Conservation (phyloP, 2,113 vertebrate species). For the Carassius gibelio region DNA sequence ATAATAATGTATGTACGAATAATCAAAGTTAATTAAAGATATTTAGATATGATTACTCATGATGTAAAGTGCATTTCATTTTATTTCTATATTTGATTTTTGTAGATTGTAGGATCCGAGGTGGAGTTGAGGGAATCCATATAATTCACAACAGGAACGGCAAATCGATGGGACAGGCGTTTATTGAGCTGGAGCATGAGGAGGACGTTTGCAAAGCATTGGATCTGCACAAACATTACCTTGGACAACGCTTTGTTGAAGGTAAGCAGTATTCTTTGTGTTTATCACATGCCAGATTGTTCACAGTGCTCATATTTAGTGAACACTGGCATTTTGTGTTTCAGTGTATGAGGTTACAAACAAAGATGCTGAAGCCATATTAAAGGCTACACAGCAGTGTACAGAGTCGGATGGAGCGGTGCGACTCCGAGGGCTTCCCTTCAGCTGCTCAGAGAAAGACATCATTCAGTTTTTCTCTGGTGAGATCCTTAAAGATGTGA, state of each 20-base stretch:
- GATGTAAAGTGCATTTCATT: neutral
- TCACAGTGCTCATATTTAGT: too few relatives aligned
- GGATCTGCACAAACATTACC: constrained; percentile 87
- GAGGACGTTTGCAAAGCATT: constrained; percentile 87
- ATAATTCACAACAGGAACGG: constrained; percentile 81
- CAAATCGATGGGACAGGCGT: constrained; percentile 83
- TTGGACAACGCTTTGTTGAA: constrained; percentile 92
- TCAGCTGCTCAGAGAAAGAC: constrained; percentile 79
- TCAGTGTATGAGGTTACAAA: constrained; percentile 84
- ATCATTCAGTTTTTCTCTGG: constrained; percentile 86
- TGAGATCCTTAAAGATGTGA: constrained; percentile 54
- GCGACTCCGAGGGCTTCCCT: constrained; percentile 86
- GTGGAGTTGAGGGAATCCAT: constrained; percentile 85
- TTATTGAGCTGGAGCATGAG: constrained; percentile 89
- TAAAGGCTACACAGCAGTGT: constrained; percentile 65
- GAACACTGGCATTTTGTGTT: neutral
- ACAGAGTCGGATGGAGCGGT: constrained; percentile 76
- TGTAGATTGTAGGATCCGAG: constrained; percentile 85
- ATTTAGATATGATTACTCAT: neutral
- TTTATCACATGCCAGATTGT: neutral
- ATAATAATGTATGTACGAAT: neutral
- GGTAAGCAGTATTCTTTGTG: constrained; percentile 69
- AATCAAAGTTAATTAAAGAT: neutral
- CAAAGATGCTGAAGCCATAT: constrained; percentile 80
- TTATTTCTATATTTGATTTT: neutral